Evolutionary conservation across 2,888 invertebrate genomes (phyloP).

Genomic region (Ellobium chinense): DNA sequence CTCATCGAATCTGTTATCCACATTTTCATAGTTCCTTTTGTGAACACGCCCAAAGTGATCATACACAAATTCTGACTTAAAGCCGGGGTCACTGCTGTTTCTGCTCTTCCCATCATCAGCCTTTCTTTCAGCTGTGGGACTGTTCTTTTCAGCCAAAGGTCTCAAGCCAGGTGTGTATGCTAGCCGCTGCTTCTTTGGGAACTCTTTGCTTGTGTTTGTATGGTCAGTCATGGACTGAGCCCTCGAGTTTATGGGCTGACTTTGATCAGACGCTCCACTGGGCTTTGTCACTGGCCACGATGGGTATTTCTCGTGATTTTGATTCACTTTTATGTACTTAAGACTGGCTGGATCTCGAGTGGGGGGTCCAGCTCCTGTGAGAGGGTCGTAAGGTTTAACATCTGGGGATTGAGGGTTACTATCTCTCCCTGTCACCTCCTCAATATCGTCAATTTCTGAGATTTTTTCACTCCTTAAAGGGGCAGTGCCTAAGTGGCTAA

Average conservation of each 20-base stretch:
- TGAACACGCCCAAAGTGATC: slow-evolving; percentile 52
- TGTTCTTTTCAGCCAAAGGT: slow-evolving; percentile 83
- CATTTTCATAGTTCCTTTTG: slow-evolving; percentile 52
- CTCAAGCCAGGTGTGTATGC: slow-evolving; percentile 52
- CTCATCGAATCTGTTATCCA: slow-evolving; percentile 59
- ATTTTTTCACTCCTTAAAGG: slow-evolving; percentile 54
- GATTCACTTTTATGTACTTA: slow-evolving; percentile 83
- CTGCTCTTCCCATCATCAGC: slow-evolving; percentile 58
- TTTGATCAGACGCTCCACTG: slow-evolving; percentile 55
- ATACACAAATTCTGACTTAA: slow-evolving; percentile 62
- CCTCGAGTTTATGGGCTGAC: slow-evolving; percentile 82
- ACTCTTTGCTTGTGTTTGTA: slow-evolving; percentile 86
- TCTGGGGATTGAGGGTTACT: slow-evolving; percentile 52
- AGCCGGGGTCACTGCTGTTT: slow-evolving; percentile 70
- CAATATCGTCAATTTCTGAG: slow-evolving; percentile 57
- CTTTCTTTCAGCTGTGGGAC: slow-evolving; percentile 59
- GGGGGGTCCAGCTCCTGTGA: slow-evolving; percentile 74
- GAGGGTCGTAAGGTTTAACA: slow-evolving; percentile 45
- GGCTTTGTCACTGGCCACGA: slow-evolving; percentile 86
- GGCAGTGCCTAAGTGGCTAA: slow-evolving; percentile 46
- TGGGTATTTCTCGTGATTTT: slow-evolving; percentile 87
- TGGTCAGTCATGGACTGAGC: slow-evolving; percentile 87
- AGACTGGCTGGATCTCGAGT: slow-evolving; percentile 85
- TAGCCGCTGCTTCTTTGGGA: slow-evolving; percentile 80
- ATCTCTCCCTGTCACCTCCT: slow-evolving; percentile 59